Percentiles rank a stretch among this genome's conserved stretches.
Conservation (phyloP, 2,797 vertebrate species). For the Diglossa cyanea region DNA sequence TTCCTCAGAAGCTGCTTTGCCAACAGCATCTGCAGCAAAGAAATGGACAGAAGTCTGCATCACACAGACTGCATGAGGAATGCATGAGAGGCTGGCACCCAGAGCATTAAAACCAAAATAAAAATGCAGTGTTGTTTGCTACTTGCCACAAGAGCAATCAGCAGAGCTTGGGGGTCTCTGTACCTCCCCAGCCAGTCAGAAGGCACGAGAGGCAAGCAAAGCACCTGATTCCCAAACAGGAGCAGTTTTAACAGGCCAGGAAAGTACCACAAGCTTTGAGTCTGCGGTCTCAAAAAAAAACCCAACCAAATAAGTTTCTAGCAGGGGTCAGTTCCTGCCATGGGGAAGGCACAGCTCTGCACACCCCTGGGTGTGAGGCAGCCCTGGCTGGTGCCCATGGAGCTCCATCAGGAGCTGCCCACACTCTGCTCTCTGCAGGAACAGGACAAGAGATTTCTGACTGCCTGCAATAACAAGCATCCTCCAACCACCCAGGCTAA, state of each 20-base stretch:
- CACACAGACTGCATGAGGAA: background rate
- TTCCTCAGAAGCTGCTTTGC: background rate
- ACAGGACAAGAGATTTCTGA: background rate
- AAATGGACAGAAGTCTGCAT: background rate
- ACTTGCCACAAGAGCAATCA: background rate
- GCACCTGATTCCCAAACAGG: background rate
- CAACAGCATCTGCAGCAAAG: background rate
- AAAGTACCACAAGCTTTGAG: background rate
- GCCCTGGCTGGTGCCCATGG: background rate
- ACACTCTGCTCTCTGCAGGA: background rate
- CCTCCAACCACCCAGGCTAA: background rate
- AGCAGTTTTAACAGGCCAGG: background rate
- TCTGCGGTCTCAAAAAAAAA: background rate
- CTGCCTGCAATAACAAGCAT: background rate
- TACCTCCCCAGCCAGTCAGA: background rate
- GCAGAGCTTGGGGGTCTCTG: background rate
- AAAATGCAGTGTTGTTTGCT: background rate
- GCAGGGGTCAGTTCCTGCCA: background rate
- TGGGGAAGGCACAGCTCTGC: background rate
- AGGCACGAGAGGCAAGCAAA: background rate
- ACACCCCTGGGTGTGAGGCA: background rate
- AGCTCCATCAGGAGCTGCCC: background rate
- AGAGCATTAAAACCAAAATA: background rate
- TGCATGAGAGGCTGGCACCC: background rate
- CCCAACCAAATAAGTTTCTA: background rate